Conservation (phyloP, 2,797 vertebrate genomes). For the Enteromius paludinosus region DNA sequence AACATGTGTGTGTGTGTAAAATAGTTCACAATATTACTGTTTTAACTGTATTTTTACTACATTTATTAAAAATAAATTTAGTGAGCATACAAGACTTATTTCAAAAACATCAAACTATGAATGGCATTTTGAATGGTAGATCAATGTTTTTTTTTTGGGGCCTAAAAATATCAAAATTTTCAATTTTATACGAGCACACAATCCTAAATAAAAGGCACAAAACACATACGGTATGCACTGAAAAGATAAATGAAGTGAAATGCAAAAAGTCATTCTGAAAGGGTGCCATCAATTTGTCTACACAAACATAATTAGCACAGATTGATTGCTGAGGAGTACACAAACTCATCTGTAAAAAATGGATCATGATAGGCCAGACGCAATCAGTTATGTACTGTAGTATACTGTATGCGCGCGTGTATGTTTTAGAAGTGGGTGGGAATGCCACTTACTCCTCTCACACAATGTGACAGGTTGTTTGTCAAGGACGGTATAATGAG, state of each 20-base stretch:
- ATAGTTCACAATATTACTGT: too few relatives aligned
- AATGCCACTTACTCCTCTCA: conserved; percentile 37
- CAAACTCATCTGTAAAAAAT: conserved; percentile 25
- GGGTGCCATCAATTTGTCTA: conserved; percentile 33
- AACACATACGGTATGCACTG: background rate
- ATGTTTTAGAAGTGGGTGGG: conserved; percentile 24
- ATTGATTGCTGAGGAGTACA: conserved; percentile 34
- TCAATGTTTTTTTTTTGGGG: too few relatives aligned
- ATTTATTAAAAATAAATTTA: too few relatives aligned
- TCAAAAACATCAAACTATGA: too few relatives aligned
- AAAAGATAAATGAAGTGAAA: background rate
- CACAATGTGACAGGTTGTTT: conserved; percentile 48
- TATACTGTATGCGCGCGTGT: background rate
- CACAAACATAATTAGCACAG: conserved; percentile 19
- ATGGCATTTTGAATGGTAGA: too few relatives aligned
- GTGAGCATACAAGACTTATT: too few relatives aligned
- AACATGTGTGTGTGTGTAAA: too few relatives aligned
- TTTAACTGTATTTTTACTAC: too few relatives aligned
- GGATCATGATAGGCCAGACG: background rate
- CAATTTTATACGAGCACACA: background rate
- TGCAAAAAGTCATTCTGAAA: background rate
- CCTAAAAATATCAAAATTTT: background rate
- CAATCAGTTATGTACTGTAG: conserved; percentile 12
- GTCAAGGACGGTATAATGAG: conserved; percentile 51
- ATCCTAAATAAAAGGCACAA: background rate